Base-by-base conservation (phyloP, 2,888 invertebrate genomes). In the Callinectes sapidus region DNA sequence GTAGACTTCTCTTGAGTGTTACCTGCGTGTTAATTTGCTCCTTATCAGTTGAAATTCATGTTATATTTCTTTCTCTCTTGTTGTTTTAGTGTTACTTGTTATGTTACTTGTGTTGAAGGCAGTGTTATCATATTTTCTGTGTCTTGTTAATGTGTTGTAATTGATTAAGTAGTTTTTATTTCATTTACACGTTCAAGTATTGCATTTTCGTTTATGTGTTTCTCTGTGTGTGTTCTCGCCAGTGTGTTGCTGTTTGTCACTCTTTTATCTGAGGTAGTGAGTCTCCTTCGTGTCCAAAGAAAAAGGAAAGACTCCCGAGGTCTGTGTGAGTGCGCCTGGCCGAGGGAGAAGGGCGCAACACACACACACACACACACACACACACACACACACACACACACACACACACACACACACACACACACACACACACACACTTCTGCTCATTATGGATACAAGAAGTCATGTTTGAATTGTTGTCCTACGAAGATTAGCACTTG, bases 321-420 rank as follows among this genome's bases (percentile, higher is more conserved):
- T 1, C 28, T 23, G 23, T 71, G 6, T 10, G 48, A 6, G 71
- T 71, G 16, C 28, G 23, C 16, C 1, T 61, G 61, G 2, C 18
- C 61, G 61, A 61, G 61, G 61, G 23, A 61, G 61, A 61, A 61
- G 5, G 61, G 61, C 61, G 61, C 61, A 61, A 61, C 61, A 61
- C 61, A 61, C 61, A 61, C 61, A 61, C 61, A 61, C 61, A 61
- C 61, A 61, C 61, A 61, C 61, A 61, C 61, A 61, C 61, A 61
- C 61, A 61, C 61, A 61, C 61, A 61, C 61, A 61, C 61, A 61
- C 61, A 61, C 61, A 61, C 61, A 61, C 61, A 61, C 61, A 61
- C 61, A 61, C 61, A 71, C 71, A 71, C 71, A 71, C 71, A 71
- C 71, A 71, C 71, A 71, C 71, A 71, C 71, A 71, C 71, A 71